Percentiles rank a stretch among this genome's conserved stretches.
Conservation (phyloP, 2,797 vertebrate species). For the Urosaurus nigricauda region DNA sequence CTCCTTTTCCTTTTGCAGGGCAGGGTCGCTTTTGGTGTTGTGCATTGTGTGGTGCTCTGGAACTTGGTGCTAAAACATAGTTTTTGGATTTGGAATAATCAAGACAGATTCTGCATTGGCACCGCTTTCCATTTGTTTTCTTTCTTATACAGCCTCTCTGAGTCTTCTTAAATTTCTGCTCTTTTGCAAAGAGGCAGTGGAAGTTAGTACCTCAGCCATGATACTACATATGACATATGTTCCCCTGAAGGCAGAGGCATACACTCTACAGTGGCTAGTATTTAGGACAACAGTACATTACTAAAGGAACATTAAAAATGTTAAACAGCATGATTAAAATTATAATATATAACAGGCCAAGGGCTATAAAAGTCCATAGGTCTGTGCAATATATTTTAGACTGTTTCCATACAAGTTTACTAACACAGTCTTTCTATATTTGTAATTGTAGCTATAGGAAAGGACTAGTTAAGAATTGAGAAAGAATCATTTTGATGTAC, state of each 20-base stretch:
- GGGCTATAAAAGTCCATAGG: background rate
- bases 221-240: background rate
- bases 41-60: background rate
- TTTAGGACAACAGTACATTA: background rate
- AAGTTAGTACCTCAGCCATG: background rate
- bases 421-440: background rate
- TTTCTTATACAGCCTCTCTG: background rate
- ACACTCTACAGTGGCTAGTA: background rate
- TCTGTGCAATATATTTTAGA: background rate
- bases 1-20: background rate
- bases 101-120: background rate
- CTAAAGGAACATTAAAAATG: background rate
- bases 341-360: background rate
- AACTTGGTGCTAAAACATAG: background rate
- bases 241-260: background rate
- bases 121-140: background rate
- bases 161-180: background rate
- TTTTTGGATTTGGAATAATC: slow-evolving; percentile 17
- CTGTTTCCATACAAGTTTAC: background rate
- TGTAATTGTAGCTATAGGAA: no score
- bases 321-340: background rate
- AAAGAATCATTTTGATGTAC: slow-evolving; percentile 13
- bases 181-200: background rate
- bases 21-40: background rate
- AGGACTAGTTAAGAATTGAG: slow-evolving; percentile 9